Conservation (phyloP, 2,797 vertebrate genomes). For the Poeciliopsis gracilis region DNA sequence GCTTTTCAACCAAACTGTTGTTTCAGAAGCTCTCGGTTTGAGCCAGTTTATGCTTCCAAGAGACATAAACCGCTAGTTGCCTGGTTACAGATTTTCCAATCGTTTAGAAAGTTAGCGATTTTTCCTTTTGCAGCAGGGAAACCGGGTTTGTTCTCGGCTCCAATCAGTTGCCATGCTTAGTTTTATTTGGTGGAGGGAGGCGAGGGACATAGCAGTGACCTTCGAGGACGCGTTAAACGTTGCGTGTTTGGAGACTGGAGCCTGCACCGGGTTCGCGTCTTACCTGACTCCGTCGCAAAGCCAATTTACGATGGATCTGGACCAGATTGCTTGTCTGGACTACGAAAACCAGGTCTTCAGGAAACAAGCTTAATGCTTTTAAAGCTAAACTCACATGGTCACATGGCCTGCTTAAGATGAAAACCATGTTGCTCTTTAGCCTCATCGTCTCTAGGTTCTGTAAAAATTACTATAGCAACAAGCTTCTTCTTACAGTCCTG, state of each 20-base stretch:
- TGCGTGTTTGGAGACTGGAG: neutral
- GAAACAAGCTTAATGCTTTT: neutral
- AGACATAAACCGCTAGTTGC: constrained; percentile 1
- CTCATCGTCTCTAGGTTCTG: neutral
- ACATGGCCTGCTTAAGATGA: neutral
- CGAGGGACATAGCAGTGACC: neutral
- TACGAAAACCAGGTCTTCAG: neutral
- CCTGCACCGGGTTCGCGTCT: neutral
- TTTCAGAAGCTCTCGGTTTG: constrained; percentile 2
- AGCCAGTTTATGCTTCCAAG: neutral
- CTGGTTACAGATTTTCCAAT: constrained; percentile 15
- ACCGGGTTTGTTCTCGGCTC: neutral
- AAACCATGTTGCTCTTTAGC: neutral
- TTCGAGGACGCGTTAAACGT: neutral
- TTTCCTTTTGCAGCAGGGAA: neutral
- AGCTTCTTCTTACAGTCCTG: neutral
- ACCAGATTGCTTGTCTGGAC: neutral
- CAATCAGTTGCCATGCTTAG: neutral
- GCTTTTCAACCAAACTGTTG: neutral
- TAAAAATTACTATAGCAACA: neutral
- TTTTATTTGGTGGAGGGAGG: neutral
- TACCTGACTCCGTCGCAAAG: neutral
- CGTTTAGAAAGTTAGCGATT: neutral
- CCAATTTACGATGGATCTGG: neutral
- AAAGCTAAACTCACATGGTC: neutral